These are phyloP conservation scores for Caiman crocodilus DNA, from an alignment of 2,797 vertebrate genomes.

Conservation along the genomic window DNA sequence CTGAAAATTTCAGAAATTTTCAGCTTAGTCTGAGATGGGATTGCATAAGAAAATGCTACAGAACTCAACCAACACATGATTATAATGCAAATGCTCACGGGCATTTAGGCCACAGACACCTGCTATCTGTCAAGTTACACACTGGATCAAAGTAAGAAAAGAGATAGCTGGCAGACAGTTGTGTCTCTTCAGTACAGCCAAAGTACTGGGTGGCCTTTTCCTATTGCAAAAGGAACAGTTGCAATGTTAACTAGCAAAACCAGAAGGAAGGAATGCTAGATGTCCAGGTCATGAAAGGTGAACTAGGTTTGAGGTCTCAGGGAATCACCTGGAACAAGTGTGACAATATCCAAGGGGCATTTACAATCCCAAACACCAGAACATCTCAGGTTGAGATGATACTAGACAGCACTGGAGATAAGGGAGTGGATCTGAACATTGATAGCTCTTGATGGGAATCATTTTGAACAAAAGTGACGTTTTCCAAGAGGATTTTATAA, in stretches of 20 bases:
- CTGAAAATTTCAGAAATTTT: neutral
- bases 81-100: neutral
- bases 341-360: neutral
- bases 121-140: neutral
- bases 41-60: neutral
- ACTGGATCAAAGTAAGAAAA: neutral
- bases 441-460: no score
- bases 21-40: neutral
- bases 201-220: neutral
- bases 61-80: neutral
- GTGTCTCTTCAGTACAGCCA: neutral
- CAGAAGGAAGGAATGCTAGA: neutral
- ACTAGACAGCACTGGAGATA: neutral
- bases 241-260: neutral
- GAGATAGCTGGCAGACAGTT: neutral
- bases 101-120: neutral
- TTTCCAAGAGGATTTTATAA: neutral
- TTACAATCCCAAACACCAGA: neutral
- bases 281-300: no score
- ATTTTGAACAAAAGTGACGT: neutral
- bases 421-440: neutral
- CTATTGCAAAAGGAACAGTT: neutral
- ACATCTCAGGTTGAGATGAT: neutral
- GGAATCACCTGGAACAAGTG: neutral
- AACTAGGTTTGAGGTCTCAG: neutral